Base-by-base conservation (phyloP, 2,888 invertebrate genomes). In the Pomacea canaliculata region DNA sequence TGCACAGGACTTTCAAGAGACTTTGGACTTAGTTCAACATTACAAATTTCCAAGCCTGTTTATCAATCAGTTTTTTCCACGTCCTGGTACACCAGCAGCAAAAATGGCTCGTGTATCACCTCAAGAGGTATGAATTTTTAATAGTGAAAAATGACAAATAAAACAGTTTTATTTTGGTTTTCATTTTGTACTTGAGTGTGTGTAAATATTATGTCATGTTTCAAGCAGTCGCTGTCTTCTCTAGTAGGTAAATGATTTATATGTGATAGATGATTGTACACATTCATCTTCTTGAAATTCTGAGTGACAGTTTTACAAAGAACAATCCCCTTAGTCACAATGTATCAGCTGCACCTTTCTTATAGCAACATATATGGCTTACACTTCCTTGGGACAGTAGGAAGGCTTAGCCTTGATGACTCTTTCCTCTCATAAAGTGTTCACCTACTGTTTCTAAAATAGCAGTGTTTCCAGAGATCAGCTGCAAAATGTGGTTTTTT, bases 11-110 rank as follows among this genome's bases (percentile, higher is more conserved):
- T 99, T 99, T 91, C 93, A 95, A 70, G 95, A 96, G 80, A 98
- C 98, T 0, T 92, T 98, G 92, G 89, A 92, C 0, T 92, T 99
- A 0, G 97, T 99, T 83, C 92, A 92, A 80, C 94, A 96, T 88
- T 96, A 98, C 91, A 94, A 94, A 84, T 99, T 99, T 91, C 96
- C 98, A 0, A 95, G 95, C 85, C 93, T 99, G 10, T 99, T 98
- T 91, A 99, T 99, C 87, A 99, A 99, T 92, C 99, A 99, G 92
- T 99, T 97, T 92, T 99, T 95, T 87, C 96, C 99, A 0, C 92
- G 99, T 23, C 97, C 98, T 0, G 98, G 98, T 5, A 99, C 99
- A 0, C 98, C 97, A 0, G 99, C 99, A 12, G 98, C 98, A 0
- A 94, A 94, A 81, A 95, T 99, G 95, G 92, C 93, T 7, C 93